A percentile compares a stretch with the other conserved stretches of the same genome.
Conservation (phyloP, 2,113 vertebrate species). For the Peromyscus maniculatus region DNA sequence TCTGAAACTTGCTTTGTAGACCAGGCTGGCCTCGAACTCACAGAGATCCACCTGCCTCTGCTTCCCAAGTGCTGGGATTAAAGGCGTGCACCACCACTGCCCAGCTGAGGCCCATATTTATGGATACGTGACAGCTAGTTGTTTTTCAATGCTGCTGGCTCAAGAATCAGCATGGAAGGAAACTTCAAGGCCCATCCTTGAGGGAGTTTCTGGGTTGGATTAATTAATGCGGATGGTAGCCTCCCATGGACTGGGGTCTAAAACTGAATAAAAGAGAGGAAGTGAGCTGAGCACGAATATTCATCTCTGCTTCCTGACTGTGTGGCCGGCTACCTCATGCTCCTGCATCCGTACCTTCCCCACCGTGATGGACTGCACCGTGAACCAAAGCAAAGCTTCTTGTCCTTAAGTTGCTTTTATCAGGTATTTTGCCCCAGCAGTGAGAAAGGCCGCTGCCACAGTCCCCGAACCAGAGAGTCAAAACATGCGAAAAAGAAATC, state of each 20-base stretch:
- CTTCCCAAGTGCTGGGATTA: no score
- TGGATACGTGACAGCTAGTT: not conserved
- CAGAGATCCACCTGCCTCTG: no score
- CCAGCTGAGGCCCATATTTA: no score
- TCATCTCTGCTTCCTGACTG: not conserved
- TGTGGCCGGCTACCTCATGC: not conserved
- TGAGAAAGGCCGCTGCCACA: not conserved
- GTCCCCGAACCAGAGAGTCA: not conserved
- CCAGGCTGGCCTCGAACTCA: no score
- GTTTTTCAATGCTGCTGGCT: not conserved
- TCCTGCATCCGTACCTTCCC: not conserved
- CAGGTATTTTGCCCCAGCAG: no score
- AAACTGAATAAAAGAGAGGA: no score
- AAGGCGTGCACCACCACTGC: no score
- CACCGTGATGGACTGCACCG: not conserved
- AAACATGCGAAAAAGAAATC: not conserved
- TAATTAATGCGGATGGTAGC: not conserved
- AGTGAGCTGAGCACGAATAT: accelerated
- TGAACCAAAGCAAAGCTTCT: not conserved
- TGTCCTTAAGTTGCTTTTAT: no score
- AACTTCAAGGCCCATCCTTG: not conserved
- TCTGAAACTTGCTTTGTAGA: no score
- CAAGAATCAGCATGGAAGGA: not conserved
- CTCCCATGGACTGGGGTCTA: not conserved
- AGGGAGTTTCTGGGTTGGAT: not conserved